Conservation (phyloP, 1,140 invertebrate genomes). For the Apis laboriosa region DNA sequence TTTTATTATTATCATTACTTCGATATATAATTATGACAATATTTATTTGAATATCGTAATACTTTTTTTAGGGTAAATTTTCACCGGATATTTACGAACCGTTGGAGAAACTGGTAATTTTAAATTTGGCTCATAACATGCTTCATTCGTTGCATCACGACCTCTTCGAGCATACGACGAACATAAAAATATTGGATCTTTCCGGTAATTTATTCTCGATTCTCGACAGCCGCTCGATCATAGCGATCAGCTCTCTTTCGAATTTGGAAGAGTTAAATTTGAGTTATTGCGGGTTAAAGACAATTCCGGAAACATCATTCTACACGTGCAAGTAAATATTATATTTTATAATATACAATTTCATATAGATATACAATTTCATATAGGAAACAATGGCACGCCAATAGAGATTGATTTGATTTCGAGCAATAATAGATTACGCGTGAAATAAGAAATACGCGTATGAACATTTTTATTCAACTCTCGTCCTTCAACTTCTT, state of each 20-base stretch:
- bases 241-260: constrained; percentile 84
- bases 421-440: no score
- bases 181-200: constrained; percentile 85
- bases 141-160: constrained; percentile 86
- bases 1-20: no score
- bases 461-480: no score
- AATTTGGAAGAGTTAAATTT: constrained; percentile 87
- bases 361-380: not conserved
- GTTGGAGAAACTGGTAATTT: constrained; percentile 82
- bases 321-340: constrained; percentile 72
- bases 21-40: not conserved
- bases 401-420: no score
- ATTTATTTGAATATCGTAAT: constrained; percentile 35
- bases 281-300: constrained; percentile 83
- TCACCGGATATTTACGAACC: constrained; percentile 83
- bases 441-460: no score
- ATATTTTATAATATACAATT: not conserved
- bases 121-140: constrained; percentile 85
- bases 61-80: constrained; percentile 82
- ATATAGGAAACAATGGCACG: not conserved
- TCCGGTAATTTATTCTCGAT: constrained; percentile 85
- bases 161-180: constrained; percentile 86
- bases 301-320: constrained; percentile 84
- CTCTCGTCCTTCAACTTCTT: no score
- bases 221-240: constrained; percentile 83